Base-by-base conservation (phyloP, 1,140 invertebrate genomes). In the Penaeus vannamei region DNA sequence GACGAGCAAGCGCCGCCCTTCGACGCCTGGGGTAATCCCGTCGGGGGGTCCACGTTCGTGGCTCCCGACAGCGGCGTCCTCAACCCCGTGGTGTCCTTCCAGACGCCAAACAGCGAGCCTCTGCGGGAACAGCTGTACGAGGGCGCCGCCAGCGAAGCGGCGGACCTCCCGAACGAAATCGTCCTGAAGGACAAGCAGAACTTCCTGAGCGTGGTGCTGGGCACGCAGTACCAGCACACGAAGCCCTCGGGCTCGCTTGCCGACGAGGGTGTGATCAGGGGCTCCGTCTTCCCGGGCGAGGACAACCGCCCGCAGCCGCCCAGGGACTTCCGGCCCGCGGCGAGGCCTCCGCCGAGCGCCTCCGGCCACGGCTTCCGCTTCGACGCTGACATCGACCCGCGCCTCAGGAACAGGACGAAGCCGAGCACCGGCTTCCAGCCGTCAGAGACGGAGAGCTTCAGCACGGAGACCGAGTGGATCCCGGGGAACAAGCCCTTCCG, bases 101-200 rank as follows among this genome's bases (percentile, higher is more conserved):
- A 14, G 32, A 36, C 83, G 17, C 29, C 61, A 64, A 19, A 36
- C 2, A 26, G 61, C 8, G 19, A 84, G 36, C 83, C 83, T 22
- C 62, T 84, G 36, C 23, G 83, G n/a, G 62, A 69, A 7, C 32
- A 46, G 14, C 26, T 66, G 23, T n/a, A 42, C 2, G 26, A 23
- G 10, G 76, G 85, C 10, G 85, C 23, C 29, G 32, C 77, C 19
- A 77, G 20, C 36, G 26, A 32, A 2, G 19, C 80, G 29, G 76
- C 66, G n/a, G 42, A 64, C 36, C 20, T 84, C 20, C 81, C 77
- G 60, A 85, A 89, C 69, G 62, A 89, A 22, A 89, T 89, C 42
- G 29, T 42, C 23, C 46, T 79, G 20, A 77, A 77, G 59, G 72
- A 84, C 60, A 36, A 79, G 42, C 72, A 79, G 7, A 77, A 84